Evolutionary conservation across 2,113 vertebrate species (phyloP).

Genomic region (Pollimyrus isidori): DNA sequence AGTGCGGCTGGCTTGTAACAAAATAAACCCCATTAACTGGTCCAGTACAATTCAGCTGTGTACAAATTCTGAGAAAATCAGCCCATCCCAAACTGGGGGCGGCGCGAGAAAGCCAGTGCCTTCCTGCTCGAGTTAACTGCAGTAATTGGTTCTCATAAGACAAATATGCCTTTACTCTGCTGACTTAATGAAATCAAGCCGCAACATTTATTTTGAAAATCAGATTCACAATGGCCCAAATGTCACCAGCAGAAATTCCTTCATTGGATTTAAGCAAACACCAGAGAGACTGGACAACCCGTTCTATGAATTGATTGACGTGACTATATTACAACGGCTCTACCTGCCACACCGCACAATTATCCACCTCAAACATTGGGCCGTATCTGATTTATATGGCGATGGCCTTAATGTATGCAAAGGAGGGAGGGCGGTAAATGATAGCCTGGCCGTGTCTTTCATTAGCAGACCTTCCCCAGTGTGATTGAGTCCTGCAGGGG

Average conservation of each 20-base stretch:
- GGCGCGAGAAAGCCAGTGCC: constrained; percentile 65
- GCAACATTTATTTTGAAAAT: constrained; percentile 74
- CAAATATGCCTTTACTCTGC: constrained; percentile 83
- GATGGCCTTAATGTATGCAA: constrained; percentile 19
- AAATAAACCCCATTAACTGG: background rate
- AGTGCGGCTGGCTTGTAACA: background rate
- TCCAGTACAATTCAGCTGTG: constrained; percentile 47
- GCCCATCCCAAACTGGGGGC: constrained; percentile 65
- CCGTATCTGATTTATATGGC: constrained; percentile 43
- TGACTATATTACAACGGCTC: constrained; percentile 59
- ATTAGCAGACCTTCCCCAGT: constrained; percentile 5
- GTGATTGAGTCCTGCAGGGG: background rate
- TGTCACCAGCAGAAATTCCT: constrained; percentile 65
- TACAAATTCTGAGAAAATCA: constrained; percentile 72
- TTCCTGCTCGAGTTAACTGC: constrained; percentile 75
- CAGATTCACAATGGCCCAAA: constrained; percentile 71
- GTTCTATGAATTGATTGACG: constrained; percentile 60
- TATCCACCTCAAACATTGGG: constrained; percentile 57
- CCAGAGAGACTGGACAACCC: constrained; percentile 48
- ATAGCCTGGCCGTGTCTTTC: constrained; percentile 17
- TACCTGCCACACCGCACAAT: constrained; percentile 47
- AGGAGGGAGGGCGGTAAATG: background rate
- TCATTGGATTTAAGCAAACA: constrained; percentile 62
- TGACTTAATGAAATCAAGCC: constrained; percentile 76
- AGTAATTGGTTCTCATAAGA: constrained; percentile 84